A percentile compares a stretch with the other conserved stretches of the same genome.
Evolutionary conservation across 37 sponge, comb jelly and placozoan genomes (phyloP).

Genomic region (Geodia barretti): DNA sequence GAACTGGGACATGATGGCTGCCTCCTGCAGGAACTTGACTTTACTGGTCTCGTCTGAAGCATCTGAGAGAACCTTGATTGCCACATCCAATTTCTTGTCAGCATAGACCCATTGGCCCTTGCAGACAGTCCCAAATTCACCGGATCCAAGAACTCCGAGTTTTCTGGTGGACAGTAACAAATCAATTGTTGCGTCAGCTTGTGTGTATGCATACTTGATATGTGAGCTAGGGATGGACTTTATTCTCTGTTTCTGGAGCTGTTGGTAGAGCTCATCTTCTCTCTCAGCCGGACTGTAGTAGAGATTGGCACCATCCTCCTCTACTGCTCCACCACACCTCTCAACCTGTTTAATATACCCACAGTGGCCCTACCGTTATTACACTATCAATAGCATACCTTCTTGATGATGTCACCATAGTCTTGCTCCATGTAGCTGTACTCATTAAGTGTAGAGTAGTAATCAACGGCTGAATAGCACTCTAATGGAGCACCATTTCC

Average conservation of each 20-base stretch:
- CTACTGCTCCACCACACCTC: background rate
- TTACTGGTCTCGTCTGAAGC: background rate
- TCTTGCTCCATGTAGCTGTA: background rate
- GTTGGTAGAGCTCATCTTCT: background rate
- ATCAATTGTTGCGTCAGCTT: too few species aligned
- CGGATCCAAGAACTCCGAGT: background rate
- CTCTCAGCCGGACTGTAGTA: background rate
- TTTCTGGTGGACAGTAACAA: too few species aligned
- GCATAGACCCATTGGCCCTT: background rate
- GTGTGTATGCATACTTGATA: background rate
- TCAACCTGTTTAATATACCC: too few species aligned
- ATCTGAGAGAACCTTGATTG: background rate
- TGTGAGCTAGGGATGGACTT: background rate
- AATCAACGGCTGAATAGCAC: background rate
- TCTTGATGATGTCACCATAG: background rate
- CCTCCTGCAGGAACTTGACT: slow-evolving; percentile 21
- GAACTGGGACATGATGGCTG: slow-evolving; percentile 25
- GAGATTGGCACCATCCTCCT: background rate
- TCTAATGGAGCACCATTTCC: too few species aligned
- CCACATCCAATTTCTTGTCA: background rate
- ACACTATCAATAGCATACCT: too few species aligned
- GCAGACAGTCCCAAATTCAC: slow-evolving; percentile 4
- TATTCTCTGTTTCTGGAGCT: slow-evolving; percentile 5
- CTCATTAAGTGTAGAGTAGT: background rate
- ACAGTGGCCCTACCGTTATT: too few species aligned